Evolutionary conservation across 2,113 vertebrate genomes (phyloP).

Genomic region (Clupea harengus): DNA sequence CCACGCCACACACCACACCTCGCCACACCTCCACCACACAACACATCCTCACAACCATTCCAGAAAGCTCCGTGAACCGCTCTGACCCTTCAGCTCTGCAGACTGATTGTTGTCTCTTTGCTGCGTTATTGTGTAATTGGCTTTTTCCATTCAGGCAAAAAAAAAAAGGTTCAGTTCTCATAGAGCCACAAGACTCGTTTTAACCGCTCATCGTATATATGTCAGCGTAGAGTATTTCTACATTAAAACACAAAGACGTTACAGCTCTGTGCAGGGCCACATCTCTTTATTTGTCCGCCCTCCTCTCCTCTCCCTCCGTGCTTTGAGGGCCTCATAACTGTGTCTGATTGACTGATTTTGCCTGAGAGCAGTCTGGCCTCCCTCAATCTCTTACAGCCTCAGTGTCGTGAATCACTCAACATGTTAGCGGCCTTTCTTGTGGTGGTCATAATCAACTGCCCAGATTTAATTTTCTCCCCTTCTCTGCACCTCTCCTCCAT

Average conservation of each 20-base stretch:
- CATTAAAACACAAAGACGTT: background rate
- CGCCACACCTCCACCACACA: no score
- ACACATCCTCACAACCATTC: no score
- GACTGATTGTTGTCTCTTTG: no score
- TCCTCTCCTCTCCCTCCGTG: background rate
- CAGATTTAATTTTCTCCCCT: conserved; percentile 2
- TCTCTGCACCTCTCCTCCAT: background rate
- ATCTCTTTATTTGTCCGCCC: background rate
- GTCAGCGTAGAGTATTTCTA: background rate
- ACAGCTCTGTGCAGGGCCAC: background rate
- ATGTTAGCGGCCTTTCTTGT: background rate
- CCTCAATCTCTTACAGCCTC: conserved; percentile 1
- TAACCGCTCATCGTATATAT: no score
- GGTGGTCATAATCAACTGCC: background rate
- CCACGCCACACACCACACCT: no score
- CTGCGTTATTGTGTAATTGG: no score
- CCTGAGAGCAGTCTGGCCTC: background rate
- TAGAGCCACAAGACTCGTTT: no score
- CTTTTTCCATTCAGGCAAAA: no score
- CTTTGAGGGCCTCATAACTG: background rate
- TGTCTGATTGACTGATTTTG: background rate
- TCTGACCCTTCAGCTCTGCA: no score
- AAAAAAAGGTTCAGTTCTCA: no score
- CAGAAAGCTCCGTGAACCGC: no score
- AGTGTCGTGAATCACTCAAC: background rate